These are phyloP conservation scores for Hylaea fasciaria DNA, from an alignment of 2,888 invertebrate genomes.

Conservation along the genomic window DNA sequence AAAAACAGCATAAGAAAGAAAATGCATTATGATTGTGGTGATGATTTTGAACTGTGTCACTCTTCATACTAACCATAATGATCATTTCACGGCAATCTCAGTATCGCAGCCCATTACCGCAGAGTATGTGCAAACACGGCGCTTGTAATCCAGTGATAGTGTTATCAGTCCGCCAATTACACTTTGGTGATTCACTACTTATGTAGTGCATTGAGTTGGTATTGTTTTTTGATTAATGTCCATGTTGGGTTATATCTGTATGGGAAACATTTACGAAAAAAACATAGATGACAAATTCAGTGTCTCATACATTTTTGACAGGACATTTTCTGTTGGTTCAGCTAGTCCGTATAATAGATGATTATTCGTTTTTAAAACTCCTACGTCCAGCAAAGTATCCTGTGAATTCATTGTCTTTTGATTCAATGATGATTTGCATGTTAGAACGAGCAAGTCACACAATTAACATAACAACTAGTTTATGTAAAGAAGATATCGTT, in stretches of 20 bases:
- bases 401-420: too few relatives aligned
- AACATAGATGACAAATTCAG: too few relatives aligned
- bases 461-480: conserved; percentile 21
- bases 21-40: too few relatives aligned
- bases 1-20: too few relatives aligned
- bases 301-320: too few relatives aligned
- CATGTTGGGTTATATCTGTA: conserved; percentile 10
- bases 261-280: too few relatives aligned
- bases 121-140: conserved; percentile 31
- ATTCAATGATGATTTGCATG: not conserved
- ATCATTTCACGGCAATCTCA: conserved; percentile 33
- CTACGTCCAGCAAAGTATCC: too few relatives aligned
- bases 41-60: not conserved
- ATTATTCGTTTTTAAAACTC: too few relatives aligned
- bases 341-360: too few relatives aligned
- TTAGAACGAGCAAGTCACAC: conserved; percentile 7
- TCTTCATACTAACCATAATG: conserved; percentile 4
- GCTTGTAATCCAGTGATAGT: conserved; percentile 31
- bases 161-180: conserved; percentile 30
- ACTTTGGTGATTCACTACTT: not conserved
- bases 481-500: conserved; percentile 3
- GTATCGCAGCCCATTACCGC: conserved; percentile 30
- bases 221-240: conserved; percentile 10
- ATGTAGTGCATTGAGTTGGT: conserved; percentile 3
- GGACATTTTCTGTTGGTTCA: too few relatives aligned